Evolutionary conservation across 2,113 vertebrate species (phyloP).

Genomic region (Mobula hypostoma): DNA sequence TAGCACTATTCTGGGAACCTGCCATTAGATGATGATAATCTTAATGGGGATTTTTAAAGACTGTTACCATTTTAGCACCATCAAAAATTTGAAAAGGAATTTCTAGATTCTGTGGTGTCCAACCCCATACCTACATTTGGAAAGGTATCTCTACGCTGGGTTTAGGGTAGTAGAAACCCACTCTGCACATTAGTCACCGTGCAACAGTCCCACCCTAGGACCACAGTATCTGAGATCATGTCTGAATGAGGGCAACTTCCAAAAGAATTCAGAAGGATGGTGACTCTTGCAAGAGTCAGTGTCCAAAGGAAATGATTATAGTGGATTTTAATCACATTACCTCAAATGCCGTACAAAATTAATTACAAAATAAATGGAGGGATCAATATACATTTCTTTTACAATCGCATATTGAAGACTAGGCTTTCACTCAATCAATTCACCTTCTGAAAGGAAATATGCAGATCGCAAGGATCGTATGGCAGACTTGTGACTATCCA

Average conservation of each 20-base stretch:
- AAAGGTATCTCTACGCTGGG: no score
- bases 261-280: not conserved
- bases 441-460: constrained; percentile 1
- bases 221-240: not conserved
- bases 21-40: no score
- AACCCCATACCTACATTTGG: no score
- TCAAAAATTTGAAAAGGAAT: no score
- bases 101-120: no score
- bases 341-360: not conserved
- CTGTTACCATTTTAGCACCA: no score
- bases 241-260: not conserved
- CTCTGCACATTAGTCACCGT: not conserved
- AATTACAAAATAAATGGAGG: not conserved
- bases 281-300: not conserved
- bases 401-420: not conserved
- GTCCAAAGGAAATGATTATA: not conserved
- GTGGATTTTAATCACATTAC: constrained; percentile 13
- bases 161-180: not conserved
- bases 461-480: not conserved
- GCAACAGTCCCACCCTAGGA: not conserved
- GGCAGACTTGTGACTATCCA: not conserved
- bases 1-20: no score
- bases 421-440: not conserved
- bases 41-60: no score
- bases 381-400: constrained; percentile 24